phyloP scores from a whole-genome alignment of 2,113 vertebrate species.

The Rhinolophus sinicus region DNA sequence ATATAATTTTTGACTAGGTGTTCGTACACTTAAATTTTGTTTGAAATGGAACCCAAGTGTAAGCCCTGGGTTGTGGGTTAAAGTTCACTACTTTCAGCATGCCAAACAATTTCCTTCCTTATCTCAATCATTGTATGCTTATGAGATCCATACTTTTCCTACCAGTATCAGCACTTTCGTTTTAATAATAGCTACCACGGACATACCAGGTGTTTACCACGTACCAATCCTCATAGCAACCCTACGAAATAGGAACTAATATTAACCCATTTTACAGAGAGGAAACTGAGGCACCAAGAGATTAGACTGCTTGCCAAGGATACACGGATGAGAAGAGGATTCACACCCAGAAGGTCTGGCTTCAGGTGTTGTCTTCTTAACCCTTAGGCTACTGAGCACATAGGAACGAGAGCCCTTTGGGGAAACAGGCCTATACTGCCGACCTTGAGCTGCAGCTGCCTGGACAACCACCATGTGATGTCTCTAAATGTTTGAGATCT shows the following conservation, averaged over 20 bases:
- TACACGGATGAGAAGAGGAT: not conserved
- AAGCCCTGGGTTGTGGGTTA: not conserved
- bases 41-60: not conserved
- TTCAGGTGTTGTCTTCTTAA: not conserved
- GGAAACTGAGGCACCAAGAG: not conserved
- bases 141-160: not conserved
- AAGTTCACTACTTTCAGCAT: not conserved
- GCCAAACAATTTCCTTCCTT: not conserved
- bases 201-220: not conserved
- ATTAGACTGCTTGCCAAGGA: not conserved
- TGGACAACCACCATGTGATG: not conserved
- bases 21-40: not conserved
- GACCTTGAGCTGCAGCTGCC: not conserved
- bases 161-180: not conserved
- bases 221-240: not conserved
- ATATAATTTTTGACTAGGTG: not conserved
- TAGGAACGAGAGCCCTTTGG: not conserved
- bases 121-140: not conserved
- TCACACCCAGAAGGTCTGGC: not conserved
- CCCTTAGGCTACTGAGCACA: not conserved
- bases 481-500: not conserved
- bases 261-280: not conserved
- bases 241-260: not conserved
- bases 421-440: not conserved
- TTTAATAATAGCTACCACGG: not conserved